Conservation (phyloP, 2,888 invertebrate genomes). For the Acanthosepion lycidas region DNA sequence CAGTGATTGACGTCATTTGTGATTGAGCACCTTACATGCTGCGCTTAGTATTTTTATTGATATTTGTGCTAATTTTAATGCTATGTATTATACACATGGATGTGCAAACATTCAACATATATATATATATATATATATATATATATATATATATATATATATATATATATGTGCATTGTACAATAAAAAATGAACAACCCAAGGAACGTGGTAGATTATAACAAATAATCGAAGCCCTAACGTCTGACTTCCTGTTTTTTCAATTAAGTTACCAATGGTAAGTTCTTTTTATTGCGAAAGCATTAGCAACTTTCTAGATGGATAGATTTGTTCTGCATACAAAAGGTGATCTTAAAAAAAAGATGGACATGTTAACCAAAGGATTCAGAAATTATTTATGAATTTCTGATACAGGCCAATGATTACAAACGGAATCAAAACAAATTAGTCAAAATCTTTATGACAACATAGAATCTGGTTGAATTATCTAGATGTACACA, state of each 20-base stretch:
- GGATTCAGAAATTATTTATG: background rate
- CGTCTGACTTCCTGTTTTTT: background rate
- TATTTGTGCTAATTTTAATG: background rate
- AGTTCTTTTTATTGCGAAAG: background rate
- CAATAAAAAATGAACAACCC: background rate
- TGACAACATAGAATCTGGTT: too few species aligned
- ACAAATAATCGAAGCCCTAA: background rate
- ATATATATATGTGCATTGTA: background rate
- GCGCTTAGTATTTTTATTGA: background rate
- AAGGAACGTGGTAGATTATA: background rate
- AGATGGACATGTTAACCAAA: background rate
- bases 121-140: background rate
- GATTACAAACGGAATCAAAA: background rate
- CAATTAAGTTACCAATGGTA: background rate
- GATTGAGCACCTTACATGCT: background rate
- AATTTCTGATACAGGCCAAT: background rate
- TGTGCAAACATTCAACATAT: background rate
- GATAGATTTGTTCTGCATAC: background rate
- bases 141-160: background rate
- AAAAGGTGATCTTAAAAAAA: background rate
- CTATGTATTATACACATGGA: background rate
- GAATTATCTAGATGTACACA: background rate
- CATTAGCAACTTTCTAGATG: background rate
- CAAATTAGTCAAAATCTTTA: background rate
- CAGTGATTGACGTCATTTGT: slow-evolving; percentile 3